Conservation (phyloP, 1,140 invertebrate species). For the Phortica variegata region DNA sequence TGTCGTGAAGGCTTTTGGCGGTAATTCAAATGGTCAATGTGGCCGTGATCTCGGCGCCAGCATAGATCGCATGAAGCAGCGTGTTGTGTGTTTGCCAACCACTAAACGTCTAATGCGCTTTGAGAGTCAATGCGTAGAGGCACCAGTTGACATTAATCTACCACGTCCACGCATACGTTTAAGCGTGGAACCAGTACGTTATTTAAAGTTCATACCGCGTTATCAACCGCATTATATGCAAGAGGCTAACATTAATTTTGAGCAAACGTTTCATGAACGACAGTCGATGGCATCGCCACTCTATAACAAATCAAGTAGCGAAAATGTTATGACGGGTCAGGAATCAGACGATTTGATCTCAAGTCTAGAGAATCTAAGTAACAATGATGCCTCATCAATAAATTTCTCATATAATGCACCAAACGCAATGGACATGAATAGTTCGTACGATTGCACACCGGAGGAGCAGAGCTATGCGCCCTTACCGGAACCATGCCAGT, state of each 20-base stretch:
- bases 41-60: conserved; percentile 45
- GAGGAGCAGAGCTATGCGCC: conserved; percentile 50
- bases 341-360: conserved; percentile 51
- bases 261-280: conserved; percentile 16
- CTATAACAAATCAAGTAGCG: conserved; percentile 46
- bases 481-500: conserved; percentile 24
- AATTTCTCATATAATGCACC: conserved; percentile 38
- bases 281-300: conserved; percentile 25
- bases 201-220: conserved; percentile 51
- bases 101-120: conserved; percentile 52
- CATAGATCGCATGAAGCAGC: conserved; percentile 43
- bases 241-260: conserved; percentile 42
- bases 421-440: conserved; percentile 22
- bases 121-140: conserved; percentile 50
- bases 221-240: conserved; percentile 48
- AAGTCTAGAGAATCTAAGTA: conserved; percentile 49
- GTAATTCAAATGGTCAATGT: conserved; percentile 63
- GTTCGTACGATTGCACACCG: conserved; percentile 38
- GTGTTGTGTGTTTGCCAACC: conserved; percentile 47
- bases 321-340: conserved; percentile 40
- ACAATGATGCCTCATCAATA: conserved; percentile 33
- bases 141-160: conserved; percentile 48
- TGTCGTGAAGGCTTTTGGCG: conserved; percentile 66
- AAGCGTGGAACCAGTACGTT: conserved; percentile 44
- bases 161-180: conserved; percentile 47